Percentiles rank a stretch among this genome's conserved stretches.
Conservation (phyloP, 2,888 invertebrate species). For the Xestia sexstrigata region DNA sequence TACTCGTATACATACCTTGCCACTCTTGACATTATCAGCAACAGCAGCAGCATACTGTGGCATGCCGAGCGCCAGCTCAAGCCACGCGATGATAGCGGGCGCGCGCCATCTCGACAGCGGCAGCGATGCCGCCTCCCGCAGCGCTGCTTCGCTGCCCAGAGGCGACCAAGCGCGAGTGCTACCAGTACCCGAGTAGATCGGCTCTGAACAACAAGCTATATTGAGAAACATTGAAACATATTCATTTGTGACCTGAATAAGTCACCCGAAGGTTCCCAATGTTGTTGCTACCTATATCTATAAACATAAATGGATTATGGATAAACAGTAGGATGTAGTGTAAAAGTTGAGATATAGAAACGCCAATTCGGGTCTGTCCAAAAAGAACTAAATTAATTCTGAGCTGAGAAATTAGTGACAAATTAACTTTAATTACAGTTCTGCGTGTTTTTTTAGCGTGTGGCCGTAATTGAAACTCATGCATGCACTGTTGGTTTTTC, state of each 20-base stretch:
- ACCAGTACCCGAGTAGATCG: conserved; percentile 87
- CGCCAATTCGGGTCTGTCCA: not conserved
- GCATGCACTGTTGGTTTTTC: not conserved
- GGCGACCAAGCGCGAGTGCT: conserved; percentile 92
- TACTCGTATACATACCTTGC: conserved; percentile 94
- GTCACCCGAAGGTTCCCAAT: conserved; percentile 53
- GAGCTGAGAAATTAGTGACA: not conserved
- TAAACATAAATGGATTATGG: not conserved
- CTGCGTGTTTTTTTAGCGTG: not conserved
- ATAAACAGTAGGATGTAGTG: not conserved
- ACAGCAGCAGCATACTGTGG: conserved; percentile 97
- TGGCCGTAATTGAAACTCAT: not conserved
- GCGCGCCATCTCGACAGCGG: conserved; percentile 98
- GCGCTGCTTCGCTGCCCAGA: conserved; percentile 94
- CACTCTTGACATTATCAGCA: conserved; percentile 98
- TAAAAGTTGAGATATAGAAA: not conserved
- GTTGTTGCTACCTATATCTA: conserved; percentile 2
- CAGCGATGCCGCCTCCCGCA: conserved; percentile 95
- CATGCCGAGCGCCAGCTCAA: conserved; percentile 98
- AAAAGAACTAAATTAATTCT: not conserved
- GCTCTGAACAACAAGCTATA: conserved; percentile 77
- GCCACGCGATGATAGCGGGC: conserved; percentile 98
- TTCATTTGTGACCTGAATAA: conserved; percentile 50
- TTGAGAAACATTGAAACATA: conserved; percentile 62
- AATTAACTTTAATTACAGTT: not conserved